Base-by-base conservation (phyloP, 2,888 invertebrate genomes). In the Stenoptilia bipunctidactyla region DNA sequence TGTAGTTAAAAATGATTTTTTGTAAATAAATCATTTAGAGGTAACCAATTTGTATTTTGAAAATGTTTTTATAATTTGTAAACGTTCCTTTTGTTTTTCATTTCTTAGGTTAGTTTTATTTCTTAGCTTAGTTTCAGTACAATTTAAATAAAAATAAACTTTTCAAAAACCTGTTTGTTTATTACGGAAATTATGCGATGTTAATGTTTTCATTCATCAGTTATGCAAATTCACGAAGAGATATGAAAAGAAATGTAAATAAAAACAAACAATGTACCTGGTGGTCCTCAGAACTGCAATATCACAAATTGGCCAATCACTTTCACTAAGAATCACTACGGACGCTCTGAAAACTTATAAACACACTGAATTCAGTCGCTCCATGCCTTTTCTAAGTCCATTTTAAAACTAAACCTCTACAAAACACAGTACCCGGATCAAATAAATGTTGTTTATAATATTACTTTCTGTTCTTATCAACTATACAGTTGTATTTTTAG, bases 341-440 rank as follows among this genome's bases (percentile, higher is more conserved):
- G 71, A 72, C 67, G 66, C 65, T 64, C 63, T 56, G 53, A 57
- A 61, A 55, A 63, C 59, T 64, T 63, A 61, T 61, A 67, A 76
- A 75, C 72, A 77, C 82, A 82, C 82, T 75, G 71, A 68, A 72
- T 71, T 65, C 66, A 74, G 68, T 56, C 63, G 76, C 77, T 80
- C 82, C 83, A 83, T 83, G 62, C 82, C 82, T 73, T 70, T 61
- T 48, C 64, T 61, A 56, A 62, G 69, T 69, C 60, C 82, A 76
- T 79, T 73, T 72, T 75, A 30, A 30, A 30, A 30, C 13, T 3
- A 8, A 20, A 20, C 20, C 20, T 20, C 8, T 20, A 20, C 30
- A 30, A 44, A 46, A 37, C 15, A 15, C 12, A 15, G 15, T 8
- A 34, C 13, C 2, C 14, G 8, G 13, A 13, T 34, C 2, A 5